phyloP scores from a whole-genome alignment of 2,888 invertebrate genomes.

The Tromatobia lineatoria region DNA sequence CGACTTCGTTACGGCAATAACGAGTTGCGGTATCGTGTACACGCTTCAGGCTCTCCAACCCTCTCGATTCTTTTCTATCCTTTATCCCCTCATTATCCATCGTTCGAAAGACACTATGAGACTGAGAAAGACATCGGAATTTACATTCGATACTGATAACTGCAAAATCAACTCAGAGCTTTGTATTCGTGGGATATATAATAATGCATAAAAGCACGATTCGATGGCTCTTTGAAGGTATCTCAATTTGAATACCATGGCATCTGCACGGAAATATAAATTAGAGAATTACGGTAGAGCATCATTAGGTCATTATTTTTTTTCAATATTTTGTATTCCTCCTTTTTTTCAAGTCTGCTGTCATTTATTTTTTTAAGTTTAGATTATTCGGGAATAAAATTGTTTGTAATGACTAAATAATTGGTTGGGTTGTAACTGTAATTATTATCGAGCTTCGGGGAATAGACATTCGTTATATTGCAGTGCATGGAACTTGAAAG shows the following conservation, averaged over 20 bases:
- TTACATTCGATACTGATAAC: conserved; percentile 26
- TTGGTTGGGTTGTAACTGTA: no score
- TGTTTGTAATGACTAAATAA: no score
- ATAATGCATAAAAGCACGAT: neutral
- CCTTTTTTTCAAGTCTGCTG: no score
- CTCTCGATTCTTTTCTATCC: neutral
- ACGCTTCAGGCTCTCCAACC: conserved; percentile 20
- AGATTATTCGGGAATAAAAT: no score
- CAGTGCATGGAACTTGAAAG: no score
- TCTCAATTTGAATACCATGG: neutral
- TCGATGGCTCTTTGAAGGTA: neutral
- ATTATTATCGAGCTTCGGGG: no score
- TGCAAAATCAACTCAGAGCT: conserved; percentile 24
- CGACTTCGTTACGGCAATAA: conserved; percentile 65
- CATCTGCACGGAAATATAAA: neutral
- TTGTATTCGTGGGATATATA: neutral
- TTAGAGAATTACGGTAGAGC: neutral
- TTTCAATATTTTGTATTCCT: no score
- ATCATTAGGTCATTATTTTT: neutral
- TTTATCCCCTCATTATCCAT: conserved; percentile 52
- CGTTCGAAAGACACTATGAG: neutral
- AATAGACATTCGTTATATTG: no score
- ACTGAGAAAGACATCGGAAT: conserved; percentile 32
- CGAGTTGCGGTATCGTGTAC: conserved; percentile 61
- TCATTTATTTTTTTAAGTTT: no score